A percentile compares a stretch with the other conserved stretches of the same genome.
Evolutionary conservation across 1,140 invertebrate genomes (phyloP).

Genomic region (Brevipalpus yothersi): DNA sequence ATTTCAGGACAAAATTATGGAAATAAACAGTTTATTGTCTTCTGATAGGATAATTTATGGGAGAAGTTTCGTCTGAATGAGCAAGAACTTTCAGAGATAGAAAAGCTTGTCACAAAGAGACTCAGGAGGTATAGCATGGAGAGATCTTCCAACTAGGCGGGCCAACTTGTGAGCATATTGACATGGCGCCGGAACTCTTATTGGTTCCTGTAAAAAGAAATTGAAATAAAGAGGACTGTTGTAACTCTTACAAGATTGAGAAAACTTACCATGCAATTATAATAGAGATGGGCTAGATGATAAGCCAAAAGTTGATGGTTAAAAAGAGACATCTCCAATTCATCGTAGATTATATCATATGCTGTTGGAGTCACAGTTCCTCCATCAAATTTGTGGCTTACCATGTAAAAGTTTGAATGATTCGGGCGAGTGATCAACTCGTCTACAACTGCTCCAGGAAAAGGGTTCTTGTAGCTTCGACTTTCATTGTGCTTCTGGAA

Average conservation of each 20-base stretch:
- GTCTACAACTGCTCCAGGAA: constrained; percentile 62
- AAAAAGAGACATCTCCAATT: constrained; percentile 30
- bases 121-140: constrained; percentile 29
- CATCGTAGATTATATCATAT: constrained; percentile 48
- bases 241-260: neutral
- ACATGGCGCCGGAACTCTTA: constrained; percentile 56
- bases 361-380: constrained; percentile 49
- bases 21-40: too few species aligned
- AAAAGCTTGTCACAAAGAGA: constrained; percentile 21
- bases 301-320: constrained; percentile 45
- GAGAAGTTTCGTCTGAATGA: too few species aligned
- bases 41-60: too few species aligned
- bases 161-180: constrained; percentile 68
- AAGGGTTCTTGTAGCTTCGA: constrained; percentile 34
- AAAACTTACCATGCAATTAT: constrained; percentile 34
- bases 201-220: constrained; percentile 29
- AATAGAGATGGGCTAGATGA: constrained; percentile 58
- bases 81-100: constrained; percentile 18
- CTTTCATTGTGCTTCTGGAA: constrained; percentile 12
- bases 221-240: neutral
- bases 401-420: constrained; percentile 53
- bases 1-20: too few species aligned
- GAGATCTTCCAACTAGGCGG: constrained; percentile 41
- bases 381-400: constrained; percentile 45
- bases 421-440: constrained; percentile 53